Conservation (phyloP, 2,888 invertebrate genomes). For the Harpagoxenus sublaevis region DNA sequence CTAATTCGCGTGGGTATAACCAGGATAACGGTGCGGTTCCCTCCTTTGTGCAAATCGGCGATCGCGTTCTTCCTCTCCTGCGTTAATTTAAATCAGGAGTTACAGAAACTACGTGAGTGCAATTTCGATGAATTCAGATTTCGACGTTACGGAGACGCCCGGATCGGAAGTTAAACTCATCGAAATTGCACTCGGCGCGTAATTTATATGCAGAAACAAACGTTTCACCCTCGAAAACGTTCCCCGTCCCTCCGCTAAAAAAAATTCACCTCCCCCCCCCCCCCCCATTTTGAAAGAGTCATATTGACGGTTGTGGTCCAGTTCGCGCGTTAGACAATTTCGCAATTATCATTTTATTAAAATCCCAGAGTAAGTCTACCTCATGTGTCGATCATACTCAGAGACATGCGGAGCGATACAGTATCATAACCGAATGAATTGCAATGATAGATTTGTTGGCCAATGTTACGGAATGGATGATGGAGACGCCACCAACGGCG, state of each 20-base stretch:
- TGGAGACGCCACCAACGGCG: conserved; percentile 79
- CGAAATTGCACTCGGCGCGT: neutral
- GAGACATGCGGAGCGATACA: conserved; percentile 53
- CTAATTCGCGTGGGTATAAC: conserved; percentile 32
- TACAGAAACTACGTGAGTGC: conserved; percentile 2
- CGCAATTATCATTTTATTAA: conserved; percentile 10
- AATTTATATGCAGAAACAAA: neutral
- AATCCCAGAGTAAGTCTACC: conserved; percentile 21
- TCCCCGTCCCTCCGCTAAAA: neutral
- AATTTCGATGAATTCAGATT: conserved; percentile 41
- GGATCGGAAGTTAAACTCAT: conserved; percentile 5
- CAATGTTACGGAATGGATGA: conserved; percentile 85
- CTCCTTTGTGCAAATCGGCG: neutral
- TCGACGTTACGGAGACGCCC: neutral
- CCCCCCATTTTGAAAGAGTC: neutral
- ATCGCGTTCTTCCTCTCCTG: conserved; percentile 20
- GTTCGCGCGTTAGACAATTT: conserved; percentile 21
- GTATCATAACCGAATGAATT: conserved; percentile 75
- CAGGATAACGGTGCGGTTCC: conserved; percentile 23
- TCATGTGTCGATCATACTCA: conserved; percentile 45
- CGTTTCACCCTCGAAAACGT: neutral
- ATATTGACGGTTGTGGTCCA: neutral
- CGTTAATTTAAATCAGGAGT: neutral
- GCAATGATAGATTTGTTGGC: conserved; percentile 82
- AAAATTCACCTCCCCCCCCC: neutral